A percentile compares a stretch with the other conserved stretches of the same genome.
phyloP scores from a whole-genome alignment of 1,140 invertebrate genomes.

The Calliphora vicina region DNA sequence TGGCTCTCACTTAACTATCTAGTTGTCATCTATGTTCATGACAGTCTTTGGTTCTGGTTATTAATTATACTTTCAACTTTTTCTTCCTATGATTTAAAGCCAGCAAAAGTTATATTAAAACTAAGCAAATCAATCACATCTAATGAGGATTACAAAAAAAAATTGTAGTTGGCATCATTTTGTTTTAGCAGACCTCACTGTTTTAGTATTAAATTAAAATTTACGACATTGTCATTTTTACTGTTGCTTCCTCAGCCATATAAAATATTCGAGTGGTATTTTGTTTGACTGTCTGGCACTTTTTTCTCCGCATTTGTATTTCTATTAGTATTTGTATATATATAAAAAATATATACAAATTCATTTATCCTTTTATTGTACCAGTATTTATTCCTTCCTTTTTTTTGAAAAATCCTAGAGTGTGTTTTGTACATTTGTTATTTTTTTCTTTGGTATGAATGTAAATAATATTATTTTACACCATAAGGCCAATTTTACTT shows the following conservation, averaged over 20 bases:
- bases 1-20: no score
- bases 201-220: not conserved
- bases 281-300: no score
- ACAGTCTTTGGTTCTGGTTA: no score
- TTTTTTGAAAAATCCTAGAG: no score
- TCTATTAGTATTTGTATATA: not conserved
- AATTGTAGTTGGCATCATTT: no score
- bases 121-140: no score
- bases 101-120: no score
- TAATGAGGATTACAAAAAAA: no score
- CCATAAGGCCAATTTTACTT: not conserved
- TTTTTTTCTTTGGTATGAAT: not conserved
- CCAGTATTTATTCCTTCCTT: not conserved
- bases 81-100: no score
- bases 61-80: no score
- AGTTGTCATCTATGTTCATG: no score
- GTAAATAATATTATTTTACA: slow-evolving; percentile 2
- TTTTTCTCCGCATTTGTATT: not conserved
- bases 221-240: not conserved
- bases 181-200: no score
- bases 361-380: not conserved
- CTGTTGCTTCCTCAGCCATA: not conserved
- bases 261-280: not conserved
- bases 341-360: not conserved
- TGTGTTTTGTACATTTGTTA: not conserved